Evolutionary conservation across 2,113 vertebrate species (phyloP), one percentile per base, ranked within the genome.

Genomic region (Casuarius casuarius): DNA sequence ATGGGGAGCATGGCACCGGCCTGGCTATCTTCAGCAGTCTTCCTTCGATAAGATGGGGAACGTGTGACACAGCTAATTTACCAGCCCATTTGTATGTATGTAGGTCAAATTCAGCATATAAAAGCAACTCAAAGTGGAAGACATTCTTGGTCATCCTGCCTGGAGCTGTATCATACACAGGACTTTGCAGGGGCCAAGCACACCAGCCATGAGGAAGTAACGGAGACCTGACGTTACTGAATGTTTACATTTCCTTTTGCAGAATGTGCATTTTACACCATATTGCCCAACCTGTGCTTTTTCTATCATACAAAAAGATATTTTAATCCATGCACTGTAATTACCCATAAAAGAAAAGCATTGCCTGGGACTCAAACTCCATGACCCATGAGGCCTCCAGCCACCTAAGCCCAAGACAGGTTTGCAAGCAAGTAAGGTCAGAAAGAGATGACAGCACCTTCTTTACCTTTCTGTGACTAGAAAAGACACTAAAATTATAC

Each of bases 1-100:
- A 29, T 0, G 0, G 26, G 40, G 22, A 5, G 29, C 51, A 31
- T 58, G 40, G 29, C 33, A 15, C 44, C 56, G 17, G 8, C 22
- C 13, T 82, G 38, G 9, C 6, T 40, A 38, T 62, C 29, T 82
- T 38, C 66, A 68, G 12, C 12, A 20, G 2, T 9, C 25, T 8
- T 67, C 31, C 65, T 48, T 74, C 20, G 31, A n/a, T 42, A 38
- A 68, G 19, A 61, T 3, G 17, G 66, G 19, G 5, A 78, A 72
- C 8, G 8, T 13, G 23, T 19, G 15, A 35, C 68, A 72, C 23
- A 52, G 48, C 18, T 72, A 28, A 72, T 38, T 51, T 28, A 25
- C 48, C 68, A 71, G 46, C 35, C n/a, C 25, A 15, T 23, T 71
- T 51, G n/a, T 28, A n/a, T 26, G 33, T 26, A 35, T 12, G 16